These are phyloP conservation scores for Antheraea pernyi DNA, from an alignment of 1,140 invertebrate species.

Conservation along the genomic window DNA sequence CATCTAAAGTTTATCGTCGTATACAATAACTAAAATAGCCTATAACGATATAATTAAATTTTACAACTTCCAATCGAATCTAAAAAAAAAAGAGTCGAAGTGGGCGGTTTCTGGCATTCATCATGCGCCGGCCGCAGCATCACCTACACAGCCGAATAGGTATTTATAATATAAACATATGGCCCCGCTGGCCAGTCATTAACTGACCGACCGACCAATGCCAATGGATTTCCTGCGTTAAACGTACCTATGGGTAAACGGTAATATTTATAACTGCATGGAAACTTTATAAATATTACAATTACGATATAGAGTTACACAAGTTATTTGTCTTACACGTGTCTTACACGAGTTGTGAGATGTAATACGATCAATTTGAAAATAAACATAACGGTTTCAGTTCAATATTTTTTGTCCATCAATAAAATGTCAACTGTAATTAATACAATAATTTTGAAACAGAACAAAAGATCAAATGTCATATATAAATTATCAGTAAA, in stretches of 20 bases:
- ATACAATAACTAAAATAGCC: not conserved
- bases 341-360: too few species aligned
- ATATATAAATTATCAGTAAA: too few species aligned
- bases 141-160: constrained; percentile 38
- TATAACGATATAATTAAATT: not conserved
- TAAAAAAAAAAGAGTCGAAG: constrained; percentile 23
- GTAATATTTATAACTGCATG: not conserved
- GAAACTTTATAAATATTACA: too few species aligned
- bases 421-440: too few species aligned
- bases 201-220: constrained; percentile 27
- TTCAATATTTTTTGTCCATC: too few species aligned
- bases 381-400: not conserved
- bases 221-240: not conserved
- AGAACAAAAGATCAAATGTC: too few species aligned
- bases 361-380: not conserved
- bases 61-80: constrained; percentile 4
- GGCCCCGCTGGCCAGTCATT: constrained; percentile 38
- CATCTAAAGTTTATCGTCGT: not conserved
- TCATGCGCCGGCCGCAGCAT: constrained; percentile 43
- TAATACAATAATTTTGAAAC: too few species aligned
- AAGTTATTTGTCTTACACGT: too few species aligned
- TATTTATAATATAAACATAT: constrained; percentile 70
- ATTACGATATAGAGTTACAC: too few species aligned
- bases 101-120: constrained; percentile 60
- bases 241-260: not conserved